Percentiles rank a stretch among this genome's conserved stretches.
Evolutionary conservation across 2,797 vertebrate genomes (phyloP).

Genomic region (Chloroceryle inda): DNA sequence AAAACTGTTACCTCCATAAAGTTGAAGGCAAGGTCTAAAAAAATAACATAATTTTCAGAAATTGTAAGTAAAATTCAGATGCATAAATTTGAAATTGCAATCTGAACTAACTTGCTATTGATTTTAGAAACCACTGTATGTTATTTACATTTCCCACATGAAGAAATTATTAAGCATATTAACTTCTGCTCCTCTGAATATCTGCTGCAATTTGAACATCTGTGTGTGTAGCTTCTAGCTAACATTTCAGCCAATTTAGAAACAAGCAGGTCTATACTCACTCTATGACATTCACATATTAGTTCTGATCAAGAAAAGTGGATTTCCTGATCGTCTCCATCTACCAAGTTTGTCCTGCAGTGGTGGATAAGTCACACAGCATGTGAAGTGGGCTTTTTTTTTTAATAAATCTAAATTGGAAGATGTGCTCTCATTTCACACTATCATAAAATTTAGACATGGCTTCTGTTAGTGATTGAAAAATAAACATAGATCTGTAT

Average conservation of each 20-base stretch:
- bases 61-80: background rate
- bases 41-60: background rate
- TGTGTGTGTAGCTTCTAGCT: background rate
- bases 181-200: background rate
- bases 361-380: background rate
- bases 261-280: background rate
- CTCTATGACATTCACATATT: background rate
- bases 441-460: background rate
- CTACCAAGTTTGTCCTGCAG: background rate
- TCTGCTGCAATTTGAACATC: background rate
- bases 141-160: background rate
- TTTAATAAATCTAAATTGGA: background rate
- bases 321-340: background rate
- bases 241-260: background rate
- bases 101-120: background rate
- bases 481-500: background rate
- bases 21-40: background rate
- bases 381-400: background rate
- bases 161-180: background rate
- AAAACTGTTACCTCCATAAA: background rate
- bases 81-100: background rate
- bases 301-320: background rate
- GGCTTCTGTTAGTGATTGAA: background rate
- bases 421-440: background rate
- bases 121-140: background rate